Base-by-base conservation (phyloP, 2,113 vertebrate species). In the Ageneiosus marmoratus region DNA sequence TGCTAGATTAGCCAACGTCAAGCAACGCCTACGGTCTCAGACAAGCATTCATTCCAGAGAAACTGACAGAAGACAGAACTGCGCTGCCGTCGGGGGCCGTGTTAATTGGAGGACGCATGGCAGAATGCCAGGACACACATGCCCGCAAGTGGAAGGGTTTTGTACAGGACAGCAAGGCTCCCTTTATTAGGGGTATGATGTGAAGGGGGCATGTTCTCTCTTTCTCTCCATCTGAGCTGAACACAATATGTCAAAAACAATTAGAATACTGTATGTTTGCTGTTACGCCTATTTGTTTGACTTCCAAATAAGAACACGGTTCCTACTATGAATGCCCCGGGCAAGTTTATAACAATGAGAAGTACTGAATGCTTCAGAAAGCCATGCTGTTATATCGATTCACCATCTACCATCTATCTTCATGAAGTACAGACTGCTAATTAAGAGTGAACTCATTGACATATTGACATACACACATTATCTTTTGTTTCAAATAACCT, bases 81-180 rank as follows among this genome's bases (percentile, higher is more conserved):
- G 86, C 89, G 85, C 89, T 92, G 91, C 91, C 89, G 89, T 32
- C 84, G 81, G 85, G 65, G 80, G 80, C 80, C 81, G 60, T 86
- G 91, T 92, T 93, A 93, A 93, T 93, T 92, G 90, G 92, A 90
- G 90, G 92, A 88, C 87, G 87, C 91, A 76, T 90, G 90, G 90
- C 89, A 76, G 83, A 86, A 87, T 92, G 91, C 91, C 93, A 93
- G 89, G 86, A 89, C 69, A 58, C 27, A 13, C 15, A 90, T 85
- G 88, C 79, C 85, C 86, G 85, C 87, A 83, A 77, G 87, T 88
- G 80, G 87, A 91, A 91, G 89, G 83, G 41, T 78, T 75, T 73
- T 75, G 77, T 86, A 80, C 86, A 80, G 87, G 89, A 88, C 85
- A 51, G 76, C 46, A 12, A 63, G 5, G 74, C 29, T 46, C 72